Base-by-base conservation (phyloP, 2,797 vertebrate species). In the Dromococcyx pavoninus region DNA sequence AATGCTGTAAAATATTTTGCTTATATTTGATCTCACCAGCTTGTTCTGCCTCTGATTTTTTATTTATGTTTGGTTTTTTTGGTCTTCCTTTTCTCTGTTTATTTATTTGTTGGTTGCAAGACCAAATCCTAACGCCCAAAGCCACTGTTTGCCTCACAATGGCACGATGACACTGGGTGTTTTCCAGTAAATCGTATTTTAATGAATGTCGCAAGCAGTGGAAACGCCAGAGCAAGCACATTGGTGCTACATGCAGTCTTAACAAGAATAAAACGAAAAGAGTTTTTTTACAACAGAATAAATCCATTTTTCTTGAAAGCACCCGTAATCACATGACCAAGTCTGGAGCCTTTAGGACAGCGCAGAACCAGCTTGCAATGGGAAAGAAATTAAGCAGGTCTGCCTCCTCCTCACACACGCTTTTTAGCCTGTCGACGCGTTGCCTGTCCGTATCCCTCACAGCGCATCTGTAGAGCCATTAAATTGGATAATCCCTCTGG, bases 401-500 rank as follows among this genome's bases (percentile, higher is more conserved):
- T 78, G 94, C 94, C 94, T 96, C 81, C 81, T 91, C 95, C 92
- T 85, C 65, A 67, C 92, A 27, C 86, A 46, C 44, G 92, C 89
- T 89, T 97, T 86, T 91, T 64, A 73, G 97, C 88, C 95, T 93
- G 96, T 97, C 96, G 91, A 95, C 88, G 94, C 73, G 57, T 89
- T 96, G 93, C 95, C 89, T 91, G 97, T 97, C 97, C 97, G 44
- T 97, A 96, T 98, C 96, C 97, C 97, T 97, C 97, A 94, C 98
- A 97, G 98, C 96, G 97, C 98, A 98, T 98, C 98, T 98, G 98
- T 97, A 98, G 96, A 97, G 98, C 98, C 97, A 98, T 98, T 98
- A 98, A 98, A 97, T 97, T 97, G 98, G 97, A 98, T 98, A 98
- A 98, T 98, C 98, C 98, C 98, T 98, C 98, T 98, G 98, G 98